A percentile compares a stretch with the other conserved stretches of the same genome.
Evolutionary conservation across 2,888 invertebrate genomes (phyloP).

Genomic region (Lysandra coridon): DNA sequence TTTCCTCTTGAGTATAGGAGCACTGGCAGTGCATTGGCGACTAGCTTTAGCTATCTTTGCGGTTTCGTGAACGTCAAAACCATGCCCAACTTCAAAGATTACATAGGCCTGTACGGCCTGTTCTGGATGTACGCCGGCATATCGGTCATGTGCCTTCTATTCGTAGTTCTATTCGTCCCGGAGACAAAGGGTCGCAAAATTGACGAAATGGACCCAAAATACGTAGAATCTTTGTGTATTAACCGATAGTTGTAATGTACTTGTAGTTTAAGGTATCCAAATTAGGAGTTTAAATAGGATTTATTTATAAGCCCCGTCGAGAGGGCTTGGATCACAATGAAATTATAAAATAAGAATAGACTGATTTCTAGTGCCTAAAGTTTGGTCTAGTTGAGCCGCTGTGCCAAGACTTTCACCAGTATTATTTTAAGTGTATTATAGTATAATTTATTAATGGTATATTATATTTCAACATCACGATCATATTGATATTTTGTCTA

Average conservation of each 20-base stretch:
- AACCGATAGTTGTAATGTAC: slow-evolving; percentile 66
- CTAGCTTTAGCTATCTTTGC: slow-evolving; percentile 91
- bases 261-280: slow-evolving; percentile 34
- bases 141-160: slow-evolving; percentile 88
- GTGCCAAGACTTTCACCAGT: slow-evolving; percentile 43
- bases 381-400: slow-evolving; percentile 13
- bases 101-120: slow-evolving; percentile 88
- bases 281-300: background rate
- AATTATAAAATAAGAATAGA: slow-evolving; percentile 38
- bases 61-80: slow-evolving; percentile 92
- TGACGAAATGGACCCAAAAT: slow-evolving; percentile 91
- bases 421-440: slow-evolving; percentile 44
- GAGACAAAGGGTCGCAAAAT: slow-evolving; percentile 95
- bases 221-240: slow-evolving; percentile 78
- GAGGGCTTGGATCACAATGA: background rate
- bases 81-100: slow-evolving; percentile 87
- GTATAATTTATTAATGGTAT: slow-evolving; percentile 15
- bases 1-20: slow-evolving; percentile 87
- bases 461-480: slow-evolving; percentile 7
- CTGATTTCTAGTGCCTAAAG: slow-evolving; percentile 42
- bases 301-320: background rate
- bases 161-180: slow-evolving; percentile 91
- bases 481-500: background rate
- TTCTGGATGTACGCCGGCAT: slow-evolving; percentile 93
- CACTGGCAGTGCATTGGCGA: slow-evolving; percentile 85